Percentiles rank a stretch among this genome's conserved stretches.
These are phyloP conservation scores for Phaetusa simplex DNA, from an alignment of 2,113 vertebrate species.

Conservation along the genomic window DNA sequence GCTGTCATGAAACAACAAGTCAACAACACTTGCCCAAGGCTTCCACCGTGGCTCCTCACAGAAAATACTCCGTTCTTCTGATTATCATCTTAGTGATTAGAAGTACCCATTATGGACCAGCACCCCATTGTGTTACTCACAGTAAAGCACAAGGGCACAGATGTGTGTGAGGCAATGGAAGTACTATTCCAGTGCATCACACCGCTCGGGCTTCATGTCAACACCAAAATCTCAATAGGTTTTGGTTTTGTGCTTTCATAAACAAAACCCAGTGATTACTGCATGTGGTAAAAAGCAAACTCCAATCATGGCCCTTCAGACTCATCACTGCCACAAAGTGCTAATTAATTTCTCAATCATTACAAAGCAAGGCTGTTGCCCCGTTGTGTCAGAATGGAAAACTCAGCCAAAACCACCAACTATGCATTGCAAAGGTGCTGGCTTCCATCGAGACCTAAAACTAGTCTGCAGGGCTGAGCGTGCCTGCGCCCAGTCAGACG, in stretches of 20 bases:
- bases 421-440: neutral
- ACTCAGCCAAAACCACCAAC: neutral
- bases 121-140: conserved; percentile 10
- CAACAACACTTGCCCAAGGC: neutral
- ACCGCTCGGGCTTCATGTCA: conserved; percentile 2
- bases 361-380: neutral
- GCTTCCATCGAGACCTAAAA: neutral
- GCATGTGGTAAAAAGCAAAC: conserved; percentile 21
- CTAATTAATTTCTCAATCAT: conserved; percentile 41
- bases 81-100: neutral
- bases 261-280: conserved; percentile 29
- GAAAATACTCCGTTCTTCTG: conserved; percentile 1
- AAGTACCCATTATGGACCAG: neutral
- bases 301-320: conserved; percentile 14
- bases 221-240: conserved; percentile 25
- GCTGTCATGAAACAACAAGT: conserved; percentile 12
- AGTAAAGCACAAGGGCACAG: conserved; percentile 37
- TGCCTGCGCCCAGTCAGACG: neutral
- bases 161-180: conserved; percentile 28
- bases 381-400: neutral
- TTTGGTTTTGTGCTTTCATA: conserved; percentile 25
- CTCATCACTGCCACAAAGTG: neutral
- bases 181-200: neutral
- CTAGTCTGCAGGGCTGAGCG: neutral
- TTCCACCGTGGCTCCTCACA: neutral